Evolutionary conservation across 2,888 invertebrate genomes (phyloP), one percentile per base, ranked within the genome.

Genomic region (Alloscopus bannaensis): DNA sequence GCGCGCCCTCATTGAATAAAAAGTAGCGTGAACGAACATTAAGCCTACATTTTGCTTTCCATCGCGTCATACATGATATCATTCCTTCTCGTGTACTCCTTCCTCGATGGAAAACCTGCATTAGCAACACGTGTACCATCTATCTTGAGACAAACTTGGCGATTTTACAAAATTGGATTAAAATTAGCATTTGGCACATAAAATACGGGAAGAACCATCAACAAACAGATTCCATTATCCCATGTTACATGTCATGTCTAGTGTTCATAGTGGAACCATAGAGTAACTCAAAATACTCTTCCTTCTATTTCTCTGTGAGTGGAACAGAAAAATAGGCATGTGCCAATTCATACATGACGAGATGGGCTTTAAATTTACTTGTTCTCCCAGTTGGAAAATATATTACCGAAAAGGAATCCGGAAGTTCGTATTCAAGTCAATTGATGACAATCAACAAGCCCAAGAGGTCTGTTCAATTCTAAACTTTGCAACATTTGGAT

Each of bases 141-240:
- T 52, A 55, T 59, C 64, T 66, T 52, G 69, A 52, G 55, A 77
- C 77, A 77, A 69, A 77, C 77, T 77, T 77, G 77, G 77, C 77
- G 36, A 52, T 69, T 77, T 64, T 69, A 77, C 77, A 77, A 77
- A 77, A 69, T 77, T 77, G 77, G 77, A 77, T 77, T 77, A 77
- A 77, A 77, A 77, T n/a, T 77, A 77, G 77, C 77, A 77, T 77
- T 77, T 77, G 77, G 77, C 77, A 77, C 69, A 77, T 69, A 69
- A 69, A 77, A 60, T 36, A 29, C 68, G 28, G 59, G 20, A 66
- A 76, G 68, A 76, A 68, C 29, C 52, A 47, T 66, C 59, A 65
- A 75, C 55, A 65, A 66, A 75, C 65, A 47, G 47, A 29, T 29
- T 59, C 59, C 73, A 75, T 75, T 75, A 75, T 75, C 47, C 47